Conservation (phyloP, 2,888 invertebrate genomes). For the Synergus itoensis region DNA sequence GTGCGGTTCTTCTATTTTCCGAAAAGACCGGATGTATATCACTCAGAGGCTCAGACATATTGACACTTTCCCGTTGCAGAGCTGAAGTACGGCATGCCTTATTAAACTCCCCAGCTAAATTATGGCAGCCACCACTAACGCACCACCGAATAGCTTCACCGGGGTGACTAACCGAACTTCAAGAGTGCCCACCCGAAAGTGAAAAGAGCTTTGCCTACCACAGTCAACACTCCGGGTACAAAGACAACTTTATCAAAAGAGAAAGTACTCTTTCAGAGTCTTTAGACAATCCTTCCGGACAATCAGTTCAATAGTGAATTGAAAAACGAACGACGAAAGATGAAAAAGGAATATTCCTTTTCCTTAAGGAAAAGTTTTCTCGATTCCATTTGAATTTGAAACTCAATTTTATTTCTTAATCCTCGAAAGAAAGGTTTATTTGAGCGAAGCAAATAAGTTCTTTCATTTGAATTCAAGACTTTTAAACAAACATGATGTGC, state of each 20-base stretch:
- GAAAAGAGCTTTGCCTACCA: slow-evolving; percentile 34
- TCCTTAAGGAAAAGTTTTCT: too few relatives aligned
- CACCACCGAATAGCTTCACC: slow-evolving; percentile 46
- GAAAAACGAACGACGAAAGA: slow-evolving; percentile 8
- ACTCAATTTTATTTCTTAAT: background rate
- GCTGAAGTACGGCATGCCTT: slow-evolving; percentile 72
- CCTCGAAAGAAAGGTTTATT: background rate
- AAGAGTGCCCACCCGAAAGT: slow-evolving; percentile 45
- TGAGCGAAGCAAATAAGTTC: too few relatives aligned
- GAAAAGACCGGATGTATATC: slow-evolving; percentile 72
- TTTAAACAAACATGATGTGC: background rate
- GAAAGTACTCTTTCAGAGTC: slow-evolving; percentile 29
- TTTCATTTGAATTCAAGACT: too few relatives aligned
- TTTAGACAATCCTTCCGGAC: slow-evolving; percentile 28
- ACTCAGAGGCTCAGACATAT: slow-evolving; percentile 73
- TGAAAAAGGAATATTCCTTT: too few relatives aligned
- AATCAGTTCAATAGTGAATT: slow-evolving; percentile 17
- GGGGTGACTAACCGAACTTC: slow-evolving; percentile 56
- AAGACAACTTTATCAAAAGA: slow-evolving; percentile 36
- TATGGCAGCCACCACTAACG: slow-evolving; percentile 67
- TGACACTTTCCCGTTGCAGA: slow-evolving; percentile 69
- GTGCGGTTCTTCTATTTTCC: slow-evolving; percentile 65
- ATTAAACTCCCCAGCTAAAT: slow-evolving; percentile 74
- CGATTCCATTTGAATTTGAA: background rate
- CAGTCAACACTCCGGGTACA: slow-evolving; percentile 22